phyloP scores from a whole-genome alignment of 2,888 invertebrate genomes.

The Gastrophysa polygoni region DNA sequence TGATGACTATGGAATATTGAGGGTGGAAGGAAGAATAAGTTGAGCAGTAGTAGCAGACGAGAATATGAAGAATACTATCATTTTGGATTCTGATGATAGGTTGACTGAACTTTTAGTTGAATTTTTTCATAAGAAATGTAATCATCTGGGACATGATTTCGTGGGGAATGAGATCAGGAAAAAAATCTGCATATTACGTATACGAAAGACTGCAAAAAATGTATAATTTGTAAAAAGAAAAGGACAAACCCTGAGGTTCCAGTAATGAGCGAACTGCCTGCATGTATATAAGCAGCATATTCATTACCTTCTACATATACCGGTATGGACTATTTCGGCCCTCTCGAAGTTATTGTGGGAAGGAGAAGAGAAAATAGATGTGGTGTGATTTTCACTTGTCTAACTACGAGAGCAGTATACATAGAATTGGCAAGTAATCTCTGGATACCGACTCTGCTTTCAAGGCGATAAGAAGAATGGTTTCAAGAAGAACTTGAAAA shows the following conservation, averaged over 20 bases:
- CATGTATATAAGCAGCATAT: not conserved
- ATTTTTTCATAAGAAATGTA: not conserved
- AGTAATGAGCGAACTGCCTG: not conserved
- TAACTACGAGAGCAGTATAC: no score
- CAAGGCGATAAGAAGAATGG: no score
- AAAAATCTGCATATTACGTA: not conserved
- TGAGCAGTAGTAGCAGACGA: not conserved
- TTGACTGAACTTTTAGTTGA: not conserved
- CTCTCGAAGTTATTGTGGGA: not conserved
- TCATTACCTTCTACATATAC: not conserved
- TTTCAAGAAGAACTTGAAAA: no score
- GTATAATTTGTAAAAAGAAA: not conserved
- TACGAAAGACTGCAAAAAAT: not conserved
- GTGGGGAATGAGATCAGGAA: not conserved
- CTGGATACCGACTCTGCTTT: no score
- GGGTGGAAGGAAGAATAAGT: not conserved
- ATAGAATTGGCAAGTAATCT: no score
- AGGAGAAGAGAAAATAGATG: conserved; percentile 1
- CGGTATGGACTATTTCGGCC: not conserved
- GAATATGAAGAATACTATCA: not conserved
- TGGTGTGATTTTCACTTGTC: not conserved
- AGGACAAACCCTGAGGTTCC: not conserved
- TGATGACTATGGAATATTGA: not conserved
- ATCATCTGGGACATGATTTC: not conserved
- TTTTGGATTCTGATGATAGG: not conserved